Percentiles rank a stretch among this genome's conserved stretches.
These are phyloP conservation scores for Laothoe populi DNA, from an alignment of 2,888 invertebrate species.

Conservation along the genomic window DNA sequence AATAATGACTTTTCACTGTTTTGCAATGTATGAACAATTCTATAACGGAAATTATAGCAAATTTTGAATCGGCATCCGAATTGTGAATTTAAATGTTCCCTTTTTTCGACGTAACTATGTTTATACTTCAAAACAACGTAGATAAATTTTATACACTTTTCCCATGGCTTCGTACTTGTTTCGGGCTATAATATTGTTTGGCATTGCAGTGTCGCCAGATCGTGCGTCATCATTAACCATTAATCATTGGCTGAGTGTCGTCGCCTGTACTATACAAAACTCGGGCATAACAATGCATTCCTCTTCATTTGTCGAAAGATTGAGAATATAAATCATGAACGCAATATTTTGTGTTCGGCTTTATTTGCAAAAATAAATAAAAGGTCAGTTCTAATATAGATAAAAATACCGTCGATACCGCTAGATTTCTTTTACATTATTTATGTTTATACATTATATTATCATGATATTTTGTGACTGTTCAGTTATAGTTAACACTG, in stretches of 20 bases:
- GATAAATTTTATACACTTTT: not conserved
- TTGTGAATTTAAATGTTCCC: no score
- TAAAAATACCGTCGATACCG: not conserved
- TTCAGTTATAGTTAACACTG: no score
- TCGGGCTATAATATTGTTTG: not conserved
- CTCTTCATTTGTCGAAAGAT: conserved; percentile 1
- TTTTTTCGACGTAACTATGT: not conserved
- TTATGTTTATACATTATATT: no score
- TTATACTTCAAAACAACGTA: not conserved
- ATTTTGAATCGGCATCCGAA: no score
- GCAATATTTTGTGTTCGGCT: not conserved
- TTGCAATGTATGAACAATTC: no score
- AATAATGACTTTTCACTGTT: no score
- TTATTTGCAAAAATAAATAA: not conserved
- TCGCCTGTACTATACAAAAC: conserved; percentile 1
- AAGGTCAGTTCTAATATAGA: not conserved
- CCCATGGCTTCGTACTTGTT: not conserved
- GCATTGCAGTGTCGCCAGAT: not conserved
- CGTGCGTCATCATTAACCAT: conserved; percentile 16
- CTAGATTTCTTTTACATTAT: no score
- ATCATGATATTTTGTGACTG: no score
- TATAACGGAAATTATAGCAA: no score
- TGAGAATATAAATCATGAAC: conserved; percentile 20
- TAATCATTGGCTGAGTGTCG: conserved; percentile 19
- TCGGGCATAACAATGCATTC: not conserved